These are phyloP conservation scores for Vanessa tameamea DNA, from an alignment of 1,140 invertebrate genomes.

Conservation along the genomic window DNA sequence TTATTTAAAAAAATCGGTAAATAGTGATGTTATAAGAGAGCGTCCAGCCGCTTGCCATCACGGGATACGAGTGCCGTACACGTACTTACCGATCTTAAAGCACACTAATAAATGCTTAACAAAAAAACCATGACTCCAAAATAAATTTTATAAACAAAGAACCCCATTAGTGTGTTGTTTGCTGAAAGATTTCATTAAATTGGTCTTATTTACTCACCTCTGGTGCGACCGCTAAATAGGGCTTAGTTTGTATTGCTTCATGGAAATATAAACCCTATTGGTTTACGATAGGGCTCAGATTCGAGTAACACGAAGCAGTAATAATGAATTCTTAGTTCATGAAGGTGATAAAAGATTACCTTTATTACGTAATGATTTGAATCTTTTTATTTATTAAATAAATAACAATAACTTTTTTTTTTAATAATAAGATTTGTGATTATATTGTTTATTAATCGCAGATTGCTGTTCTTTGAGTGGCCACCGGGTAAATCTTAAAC, in stretches of 20 bases:
- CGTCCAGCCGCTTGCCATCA: too few species aligned
- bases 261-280: neutral
- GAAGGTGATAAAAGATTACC: neutral
- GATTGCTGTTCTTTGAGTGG: too few species aligned
- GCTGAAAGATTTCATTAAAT: conserved; percentile 10
- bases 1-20: too few species aligned
- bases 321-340: neutral
- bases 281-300: neutral
- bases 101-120: too few species aligned
- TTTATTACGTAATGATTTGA: neutral
- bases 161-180: neutral
- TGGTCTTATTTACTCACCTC: neutral
- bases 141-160: neutral
- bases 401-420: too few species aligned
- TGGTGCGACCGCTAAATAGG: neutral
- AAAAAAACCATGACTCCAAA: neutral
- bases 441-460: too few species aligned
- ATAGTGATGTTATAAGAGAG: too few species aligned
- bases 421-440: too few species aligned
- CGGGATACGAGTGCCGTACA: too few species aligned
- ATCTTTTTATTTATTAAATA: neutral
- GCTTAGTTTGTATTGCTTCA: neutral
- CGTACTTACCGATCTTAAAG: too few species aligned
- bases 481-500: too few species aligned
- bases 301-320: neutral